phyloP scores from a whole-genome alignment of 2,113 vertebrate genomes.

The Marcusenius ussheri region DNA sequence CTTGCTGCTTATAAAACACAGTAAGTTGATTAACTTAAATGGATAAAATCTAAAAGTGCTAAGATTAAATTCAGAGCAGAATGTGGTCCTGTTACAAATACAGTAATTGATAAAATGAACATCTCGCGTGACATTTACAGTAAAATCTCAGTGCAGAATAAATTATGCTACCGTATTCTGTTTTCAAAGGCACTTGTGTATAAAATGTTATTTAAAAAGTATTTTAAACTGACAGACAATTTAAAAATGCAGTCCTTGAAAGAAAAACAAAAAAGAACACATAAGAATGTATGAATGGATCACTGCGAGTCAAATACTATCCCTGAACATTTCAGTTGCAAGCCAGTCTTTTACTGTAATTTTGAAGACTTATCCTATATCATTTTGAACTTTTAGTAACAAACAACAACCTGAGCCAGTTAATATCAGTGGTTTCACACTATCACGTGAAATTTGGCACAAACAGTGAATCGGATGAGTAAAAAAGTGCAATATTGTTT shows the following conservation, averaged over 20 bases:
- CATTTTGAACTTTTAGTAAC: neutral
- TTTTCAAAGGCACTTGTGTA: constrained; percentile 2
- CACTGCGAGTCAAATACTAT: neutral
- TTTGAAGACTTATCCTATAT: neutral
- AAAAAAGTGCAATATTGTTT: neutral
- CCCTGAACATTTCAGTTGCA: neutral
- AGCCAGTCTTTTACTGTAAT: neutral
- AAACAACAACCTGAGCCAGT: neutral
- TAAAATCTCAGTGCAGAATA: neutral
- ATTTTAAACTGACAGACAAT: neutral
- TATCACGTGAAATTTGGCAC: neutral
- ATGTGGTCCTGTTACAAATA: neutral
- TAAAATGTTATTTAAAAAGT: neutral
- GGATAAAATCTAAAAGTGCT: neutral
- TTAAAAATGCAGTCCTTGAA: neutral
- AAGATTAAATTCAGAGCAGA: neutral
- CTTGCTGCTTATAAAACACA: neutral
- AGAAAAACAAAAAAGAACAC: neutral
- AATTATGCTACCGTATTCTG: neutral
- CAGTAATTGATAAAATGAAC: neutral
- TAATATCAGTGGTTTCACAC: neutral
- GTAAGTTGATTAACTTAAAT: neutral
- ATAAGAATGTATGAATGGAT: neutral
- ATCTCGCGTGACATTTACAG: neutral
- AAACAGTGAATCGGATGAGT: neutral